These are phyloP conservation scores for Urocyon cinereoargenteus DNA, from an alignment of 2,797 vertebrate genomes.

Conservation along the genomic window DNA sequence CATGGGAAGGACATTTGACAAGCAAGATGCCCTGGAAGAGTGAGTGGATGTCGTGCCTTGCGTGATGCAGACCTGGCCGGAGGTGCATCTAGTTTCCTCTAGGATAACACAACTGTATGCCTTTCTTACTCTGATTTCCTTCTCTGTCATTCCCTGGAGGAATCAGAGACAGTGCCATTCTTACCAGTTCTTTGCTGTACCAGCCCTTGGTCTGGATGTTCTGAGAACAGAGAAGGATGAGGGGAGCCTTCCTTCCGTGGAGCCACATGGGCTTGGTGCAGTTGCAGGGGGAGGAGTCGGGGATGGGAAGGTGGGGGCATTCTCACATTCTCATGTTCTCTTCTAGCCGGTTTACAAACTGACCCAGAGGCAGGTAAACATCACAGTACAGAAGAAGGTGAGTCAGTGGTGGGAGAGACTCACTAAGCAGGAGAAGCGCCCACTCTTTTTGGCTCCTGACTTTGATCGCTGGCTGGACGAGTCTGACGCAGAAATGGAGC, in stretches of 20 bases:
- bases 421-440: conserved; percentile 94
- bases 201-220: neutral
- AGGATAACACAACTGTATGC: neutral
- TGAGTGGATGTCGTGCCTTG: neutral
- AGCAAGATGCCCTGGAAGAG: neutral
- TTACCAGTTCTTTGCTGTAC: neutral
- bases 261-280: neutral
- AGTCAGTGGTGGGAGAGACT: conserved; percentile 96
- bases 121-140: neutral
- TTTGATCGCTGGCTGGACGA: conserved; percentile 99
- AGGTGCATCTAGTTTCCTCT: neutral
- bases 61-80: neutral
- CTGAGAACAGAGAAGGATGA: neutral
- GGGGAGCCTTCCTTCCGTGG: neutral
- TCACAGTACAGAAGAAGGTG: conserved; percentile 93
- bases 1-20: neutral
- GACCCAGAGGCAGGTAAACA: conserved; percentile 96
- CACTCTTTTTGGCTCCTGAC: conserved; percentile 94
- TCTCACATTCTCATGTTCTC: conserved; percentile 39
- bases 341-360: conserved; percentile 91
- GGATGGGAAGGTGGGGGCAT: neutral
- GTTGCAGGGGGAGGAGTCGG: neutral
- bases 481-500: conserved; percentile 98
- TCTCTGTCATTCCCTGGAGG: neutral
- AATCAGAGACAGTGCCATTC: neutral